phyloP scores from a whole-genome alignment of 64 coral and sea anemone genomes.

The Acropora tenuis region DNA sequence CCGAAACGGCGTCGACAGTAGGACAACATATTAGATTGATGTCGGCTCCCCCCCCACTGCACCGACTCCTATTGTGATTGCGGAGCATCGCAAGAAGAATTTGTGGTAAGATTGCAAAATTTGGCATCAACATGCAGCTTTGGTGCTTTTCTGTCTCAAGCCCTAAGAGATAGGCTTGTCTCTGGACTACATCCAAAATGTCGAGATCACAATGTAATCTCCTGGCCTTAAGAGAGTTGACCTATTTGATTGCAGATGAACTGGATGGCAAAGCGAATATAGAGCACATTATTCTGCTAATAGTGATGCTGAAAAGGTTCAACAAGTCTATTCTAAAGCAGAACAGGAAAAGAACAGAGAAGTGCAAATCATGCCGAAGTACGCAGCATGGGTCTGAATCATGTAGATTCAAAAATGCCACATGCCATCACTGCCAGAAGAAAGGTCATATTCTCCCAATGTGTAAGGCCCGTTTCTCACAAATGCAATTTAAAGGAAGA shows the following conservation, averaged over 20 bases:
- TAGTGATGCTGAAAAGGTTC: neutral
- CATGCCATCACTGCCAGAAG: constrained; percentile 33
- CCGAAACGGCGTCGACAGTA: too few species aligned
- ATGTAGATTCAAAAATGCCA: constrained; percentile 50
- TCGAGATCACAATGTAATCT: too few species aligned
- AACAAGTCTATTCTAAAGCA: neutral
- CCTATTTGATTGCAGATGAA: too few species aligned
- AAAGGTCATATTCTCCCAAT: constrained; percentile 45
- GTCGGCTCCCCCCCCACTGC: too few species aligned
- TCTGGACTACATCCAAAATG: too few species aligned
- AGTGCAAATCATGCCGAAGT: constrained; percentile 18
- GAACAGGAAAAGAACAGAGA: neutral
- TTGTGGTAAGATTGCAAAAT: too few species aligned
- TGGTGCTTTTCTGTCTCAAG: constrained; percentile 18
- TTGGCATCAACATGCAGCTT: too few species aligned
- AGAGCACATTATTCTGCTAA: too few species aligned
- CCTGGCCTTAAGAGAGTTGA: too few species aligned
- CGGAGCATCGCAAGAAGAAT: too few species aligned
- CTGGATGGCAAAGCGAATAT: too few species aligned
- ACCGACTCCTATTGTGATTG: constrained; percentile 12
- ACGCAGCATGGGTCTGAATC: neutral
- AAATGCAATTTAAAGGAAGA: constrained; percentile 11
- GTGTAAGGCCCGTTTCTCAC: constrained; percentile 5
- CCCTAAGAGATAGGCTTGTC: constrained; percentile 5
- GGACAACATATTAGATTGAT: too few species aligned